A percentile compares a stretch with the other conserved stretches of the same genome.
phyloP scores from a whole-genome alignment of 30 jellyfish, hydroid and myxozoan genomes.

The Hydractinia symbiolongicarpus region DNA sequence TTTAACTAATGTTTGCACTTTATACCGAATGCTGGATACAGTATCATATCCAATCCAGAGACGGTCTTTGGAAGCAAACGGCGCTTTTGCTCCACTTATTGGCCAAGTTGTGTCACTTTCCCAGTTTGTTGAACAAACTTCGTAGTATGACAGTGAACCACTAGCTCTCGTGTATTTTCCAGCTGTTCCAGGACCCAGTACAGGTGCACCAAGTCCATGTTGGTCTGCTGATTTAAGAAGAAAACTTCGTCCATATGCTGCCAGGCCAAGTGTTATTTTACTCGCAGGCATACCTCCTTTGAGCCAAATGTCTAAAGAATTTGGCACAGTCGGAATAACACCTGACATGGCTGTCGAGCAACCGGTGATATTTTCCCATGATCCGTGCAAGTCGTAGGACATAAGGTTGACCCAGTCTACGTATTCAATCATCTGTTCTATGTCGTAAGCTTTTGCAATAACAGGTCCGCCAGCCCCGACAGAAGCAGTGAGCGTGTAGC shows the following conservation, averaged over 20 bases:
- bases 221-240: conserved; percentile 38
- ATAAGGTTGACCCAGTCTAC: conserved; percentile 81
- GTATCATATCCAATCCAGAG: conserved; percentile 84
- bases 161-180: conserved; percentile 75
- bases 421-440: conserved; percentile 45
- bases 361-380: conserved; percentile 94
- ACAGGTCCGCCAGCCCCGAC: conserved; percentile 89
- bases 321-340: conserved; percentile 50
- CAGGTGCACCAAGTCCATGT: conserved; percentile 84
- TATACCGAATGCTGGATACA: conserved; percentile 48
- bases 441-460: conserved; percentile 79
- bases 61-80: conserved; percentile 66
- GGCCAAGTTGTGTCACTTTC: conserved; percentile 42
- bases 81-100: conserved; percentile 70
- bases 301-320: conserved; percentile 74
- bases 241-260: conserved; percentile 83
- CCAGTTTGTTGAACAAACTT: conserved; percentile 59
- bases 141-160: conserved; percentile 76
- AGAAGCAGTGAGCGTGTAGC: conserved; percentile 74
- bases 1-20: conserved; percentile 58
- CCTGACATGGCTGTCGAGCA: conserved; percentile 69
- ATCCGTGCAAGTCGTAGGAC: conserved; percentile 93
- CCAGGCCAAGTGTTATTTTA: conserved; percentile 79
- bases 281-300: conserved; percentile 81
- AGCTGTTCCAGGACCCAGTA: conserved; percentile 65